phyloP scores from a whole-genome alignment of 2,888 invertebrate genomes.

The Drosophila anomelani region DNA sequence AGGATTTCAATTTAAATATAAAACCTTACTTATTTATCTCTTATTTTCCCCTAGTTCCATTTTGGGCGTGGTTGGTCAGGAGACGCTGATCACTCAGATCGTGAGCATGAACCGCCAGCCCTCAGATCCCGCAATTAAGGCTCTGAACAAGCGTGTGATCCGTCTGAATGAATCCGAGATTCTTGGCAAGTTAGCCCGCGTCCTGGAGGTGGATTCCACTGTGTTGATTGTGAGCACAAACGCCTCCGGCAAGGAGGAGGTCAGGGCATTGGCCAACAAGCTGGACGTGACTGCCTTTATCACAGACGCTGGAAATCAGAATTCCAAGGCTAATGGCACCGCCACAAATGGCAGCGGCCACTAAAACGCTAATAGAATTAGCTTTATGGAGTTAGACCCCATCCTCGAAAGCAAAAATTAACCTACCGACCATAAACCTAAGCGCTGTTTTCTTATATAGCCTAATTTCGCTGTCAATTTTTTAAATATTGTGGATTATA shows the following conservation, averaged over 20 bases:
- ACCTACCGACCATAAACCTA: slow-evolving; percentile 15
- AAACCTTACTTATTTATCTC: not conserved
- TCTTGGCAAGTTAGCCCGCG: slow-evolving; percentile 90
- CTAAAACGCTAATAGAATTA: not conserved
- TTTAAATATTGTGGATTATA: not conserved
- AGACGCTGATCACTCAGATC: slow-evolving; percentile 77
- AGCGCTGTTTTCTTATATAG: slow-evolving; percentile 4
- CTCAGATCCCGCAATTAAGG: slow-evolving; percentile 86
- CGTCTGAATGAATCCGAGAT: slow-evolving; percentile 88
- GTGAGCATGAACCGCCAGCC: slow-evolving; percentile 76
- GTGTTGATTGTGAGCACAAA: slow-evolving; percentile 87
- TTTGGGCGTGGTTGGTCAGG: slow-evolving; percentile 74
- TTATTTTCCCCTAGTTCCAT: slow-evolving; percentile 53
- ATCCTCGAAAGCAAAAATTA: slow-evolving; percentile 1
- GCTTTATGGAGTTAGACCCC: not conserved
- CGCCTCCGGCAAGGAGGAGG: slow-evolving; percentile 86
- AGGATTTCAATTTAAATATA: not conserved
- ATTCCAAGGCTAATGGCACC: slow-evolving; percentile 44
- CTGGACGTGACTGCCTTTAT: slow-evolving; percentile 89
- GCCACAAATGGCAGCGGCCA: slow-evolving; percentile 40
- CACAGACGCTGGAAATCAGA: slow-evolving; percentile 60
- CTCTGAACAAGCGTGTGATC: slow-evolving; percentile 90
- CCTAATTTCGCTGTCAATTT: not conserved
- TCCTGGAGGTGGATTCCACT: slow-evolving; percentile 92
- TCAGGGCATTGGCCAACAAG: slow-evolving; percentile 89